Evolutionary conservation across 2,888 invertebrate genomes (phyloP), one percentile per base, ranked within the genome.

Genomic region (Caenorhabditis sp.): DNA sequence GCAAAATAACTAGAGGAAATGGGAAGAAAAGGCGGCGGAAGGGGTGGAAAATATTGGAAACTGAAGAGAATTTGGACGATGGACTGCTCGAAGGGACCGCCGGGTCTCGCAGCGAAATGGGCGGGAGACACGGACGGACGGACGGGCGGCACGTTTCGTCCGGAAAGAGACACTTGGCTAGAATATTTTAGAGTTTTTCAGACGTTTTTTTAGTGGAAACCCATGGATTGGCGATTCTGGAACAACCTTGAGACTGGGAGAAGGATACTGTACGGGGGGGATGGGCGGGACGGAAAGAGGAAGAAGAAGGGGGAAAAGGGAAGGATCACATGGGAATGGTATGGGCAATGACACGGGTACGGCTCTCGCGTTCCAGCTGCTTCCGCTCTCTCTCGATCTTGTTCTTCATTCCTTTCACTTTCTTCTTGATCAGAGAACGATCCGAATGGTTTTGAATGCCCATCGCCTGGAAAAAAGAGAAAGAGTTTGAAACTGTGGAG

Each of bases 321-420:
- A n/a, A 22, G 62, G 53, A 60, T 76, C 56, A 81, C 81, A 85
- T 85, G 55, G 85, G 85, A 64, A 85, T 84, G 9, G 80, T 72
- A 53, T 84, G 84, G 22, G 80, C 77, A 51, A 85, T 77, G 26
- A 86, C 84, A 22, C 86, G 76, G 13, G 84, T 79, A 11, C 95
- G 95, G 71, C 95, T 94, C 88, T 96, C 96, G 89, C 96, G 96
- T 90, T 97, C 97, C 92, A 95, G 94, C 74, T 95, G 95, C 85
- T 94, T 94, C 70, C 92, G 90, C 83, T 94, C 94, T 76, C 93
- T 92, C 82, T 94, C 94, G 53, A 93, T 88, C 22, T 92, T 91
- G 15, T 90, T 81, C 85, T 93, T 93, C 87, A 94, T 91, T 83
- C 93, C 93, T 89, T 94, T 94, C 35, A 94, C 91, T 86, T 92